Base-by-base conservation (phyloP, 1,140 invertebrate species). In the Drosophila seguyi region DNA sequence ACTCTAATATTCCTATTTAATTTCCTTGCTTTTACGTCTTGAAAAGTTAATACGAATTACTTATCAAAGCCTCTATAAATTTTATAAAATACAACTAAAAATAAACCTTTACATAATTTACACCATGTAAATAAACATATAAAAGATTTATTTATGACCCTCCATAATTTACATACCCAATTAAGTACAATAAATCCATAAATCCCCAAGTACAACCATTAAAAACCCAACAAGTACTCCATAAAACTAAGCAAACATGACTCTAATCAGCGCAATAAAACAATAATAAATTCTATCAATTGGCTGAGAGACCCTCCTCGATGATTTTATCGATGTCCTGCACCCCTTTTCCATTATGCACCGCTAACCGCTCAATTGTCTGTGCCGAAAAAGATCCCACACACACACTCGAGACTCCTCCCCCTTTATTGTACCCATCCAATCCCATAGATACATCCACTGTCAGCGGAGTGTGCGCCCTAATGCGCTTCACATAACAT, bases 401-500 rank as follows among this genome's bases (percentile, higher is more conserved):
- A 84, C 81, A 85, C 77, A 84, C 56, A 48, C 50, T 20, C 29
- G 52, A 41, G 18, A 29, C 47, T 34, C 48, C 68, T 50, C 38
- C 59, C 22, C 31, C 5, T 20, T 0, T 5, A 42, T 22, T 16
- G 41, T n/a, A 25, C 31, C 48, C 22, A 25, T 25, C 25, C 36
- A 38, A 42, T 69, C 41, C 29, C 36, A 39, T 22, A 25, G 38
- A 61, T 66, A 22, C 69, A 45, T n/a, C 29, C 57, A 65, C 79
- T 88, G 84, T 77, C 80, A 77, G 31, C 53, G 77, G 79, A 88
- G 86, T 79, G 81, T 91, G 86, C 69, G 82, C 79, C 72, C 67
- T 86, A 86, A 90, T 86, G 86, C 80, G 71, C 75, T 86, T 81
- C 86, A 90, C 85, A 88, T 90, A 90, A 90, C 82, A 90, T 90